Evolutionary conservation across 2,888 invertebrate species (phyloP).

Genomic region (Willowsia nigromaculata): DNA sequence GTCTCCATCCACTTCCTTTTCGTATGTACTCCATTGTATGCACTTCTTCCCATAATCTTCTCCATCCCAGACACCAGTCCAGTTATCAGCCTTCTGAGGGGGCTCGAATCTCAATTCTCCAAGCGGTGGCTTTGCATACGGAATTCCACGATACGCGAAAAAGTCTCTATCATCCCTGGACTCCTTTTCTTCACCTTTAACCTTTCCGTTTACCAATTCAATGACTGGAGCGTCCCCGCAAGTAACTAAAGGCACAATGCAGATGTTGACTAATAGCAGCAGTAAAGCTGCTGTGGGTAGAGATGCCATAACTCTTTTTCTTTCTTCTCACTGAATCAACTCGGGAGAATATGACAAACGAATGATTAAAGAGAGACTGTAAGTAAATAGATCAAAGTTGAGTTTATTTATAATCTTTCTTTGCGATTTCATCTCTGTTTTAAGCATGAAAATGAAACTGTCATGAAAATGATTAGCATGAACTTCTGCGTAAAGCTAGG

Average conservation of each 20-base stretch:
- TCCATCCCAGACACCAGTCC: constrained; percentile 72
- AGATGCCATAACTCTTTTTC: not conserved
- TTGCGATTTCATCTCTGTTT: too few relatives aligned
- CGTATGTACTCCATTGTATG: constrained; percentile 74
- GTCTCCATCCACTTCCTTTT: constrained; percentile 73
- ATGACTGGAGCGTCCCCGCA: constrained; percentile 66
- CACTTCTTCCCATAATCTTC: constrained; percentile 75
- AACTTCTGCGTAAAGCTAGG: too few relatives aligned
- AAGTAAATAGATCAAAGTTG: not conserved
- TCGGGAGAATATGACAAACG: not conserved
- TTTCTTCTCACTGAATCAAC: not conserved
- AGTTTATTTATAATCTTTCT: too few relatives aligned
- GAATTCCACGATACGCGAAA: constrained; percentile 74
- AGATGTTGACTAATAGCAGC: not conserved
- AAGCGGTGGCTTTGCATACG: constrained; percentile 68
- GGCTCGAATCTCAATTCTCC: constrained; percentile 55
- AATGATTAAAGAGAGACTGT: not conserved
- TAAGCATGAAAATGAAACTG: too few relatives aligned
- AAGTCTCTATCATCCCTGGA: constrained; percentile 72
- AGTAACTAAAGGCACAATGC: not conserved
- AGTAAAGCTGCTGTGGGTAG: not conserved
- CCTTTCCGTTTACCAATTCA: constrained; percentile 65
- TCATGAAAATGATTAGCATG: too few relatives aligned
- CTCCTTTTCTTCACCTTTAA: constrained; percentile 74
- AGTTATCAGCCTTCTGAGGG: constrained; percentile 74